phyloP scores from a whole-genome alignment of 2,888 invertebrate species.

The Papilio elwesi region DNA sequence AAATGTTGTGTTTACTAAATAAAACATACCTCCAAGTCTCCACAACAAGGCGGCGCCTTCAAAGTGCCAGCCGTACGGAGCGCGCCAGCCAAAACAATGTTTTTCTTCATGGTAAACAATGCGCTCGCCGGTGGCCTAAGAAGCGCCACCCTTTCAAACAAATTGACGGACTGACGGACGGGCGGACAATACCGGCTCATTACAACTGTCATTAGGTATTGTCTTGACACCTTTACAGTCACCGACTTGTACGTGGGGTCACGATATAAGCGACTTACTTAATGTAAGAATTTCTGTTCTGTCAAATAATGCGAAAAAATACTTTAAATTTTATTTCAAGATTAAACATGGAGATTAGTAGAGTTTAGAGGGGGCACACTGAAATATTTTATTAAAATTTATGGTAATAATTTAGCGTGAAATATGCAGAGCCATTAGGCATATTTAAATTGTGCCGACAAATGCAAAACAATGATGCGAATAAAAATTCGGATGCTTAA shows the following conservation, averaged over 20 bases:
- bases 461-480: conserved; percentile 16
- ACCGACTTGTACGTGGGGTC: conserved; percentile 62
- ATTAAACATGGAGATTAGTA: too few relatives aligned
- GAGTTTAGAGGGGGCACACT: too few relatives aligned
- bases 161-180: conserved; percentile 46
- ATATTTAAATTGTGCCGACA: conserved; percentile 25
- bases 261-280: conserved; percentile 32
- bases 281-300: too few relatives aligned
- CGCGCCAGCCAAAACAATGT: conserved; percentile 37
- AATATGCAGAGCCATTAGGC: conserved; percentile 4
- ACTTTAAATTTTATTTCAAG: too few relatives aligned
- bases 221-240: conserved; percentile 73
- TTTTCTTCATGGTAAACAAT: conserved; percentile 42
- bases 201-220: conserved; percentile 74
- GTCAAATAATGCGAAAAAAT: too few relatives aligned
- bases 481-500: conserved; percentile 49
- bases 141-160: conserved; percentile 50
- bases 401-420: conserved; percentile 5
- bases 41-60: conserved; percentile 37
- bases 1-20: conserved; percentile 28
- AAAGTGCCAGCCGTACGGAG: conserved; percentile 40
- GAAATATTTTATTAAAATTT: background rate
- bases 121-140: conserved; percentile 33
- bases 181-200: conserved; percentile 74
- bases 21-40: conserved; percentile 22